Evolutionary conservation across 1,140 invertebrate genomes (phyloP), one percentile per base, ranked within the genome.

Genomic region (Tetranychus cinnabarinus): DNA sequence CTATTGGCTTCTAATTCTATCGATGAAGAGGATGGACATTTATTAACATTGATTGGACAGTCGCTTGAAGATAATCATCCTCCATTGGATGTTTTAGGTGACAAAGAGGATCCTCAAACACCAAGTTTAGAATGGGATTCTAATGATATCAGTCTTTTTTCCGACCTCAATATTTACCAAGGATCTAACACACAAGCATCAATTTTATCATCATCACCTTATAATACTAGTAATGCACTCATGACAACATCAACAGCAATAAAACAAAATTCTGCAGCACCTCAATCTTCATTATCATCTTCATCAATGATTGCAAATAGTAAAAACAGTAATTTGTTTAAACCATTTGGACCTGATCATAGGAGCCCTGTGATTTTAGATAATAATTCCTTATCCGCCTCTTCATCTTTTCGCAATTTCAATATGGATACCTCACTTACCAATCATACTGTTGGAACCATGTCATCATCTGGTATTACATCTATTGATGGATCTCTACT

Each of bases 121-220:
- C 60, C 60, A n/a, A 61, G 50, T 46, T 36, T 61, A 31, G 60
- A 61, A 45, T 61, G 60, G 60, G 60, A 61, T 45, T 55, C 37
- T 1, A 61, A 52, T 56, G 60, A 61, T 37, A n/a, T 61, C 12
- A 36, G 15, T 31, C 31, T 52, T 4, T 56, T 36, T 36, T 56
- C 55, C 2, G 55, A 56, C 10, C 33, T 36, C 13, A 33, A 15
- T 13, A 23, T 23, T 23, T 23, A 23, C 23, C 23, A 23, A 34
- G 33, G 12, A 7, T 52, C 6, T 15, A 50, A 10, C 23, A 50
- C 4, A 8, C n/a, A 4, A 33, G 23, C 15, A 31, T 8, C 23
- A n/a, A 23, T 23, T n/a, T 6, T 10, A 42, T 6, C 39, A 42
- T 6, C 39, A 6, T 42, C 39, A 42, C 39, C 39, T 42, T 10